phyloP scores from a whole-genome alignment of 1,140 invertebrate genomes.

The Papilio polyxenes region DNA sequence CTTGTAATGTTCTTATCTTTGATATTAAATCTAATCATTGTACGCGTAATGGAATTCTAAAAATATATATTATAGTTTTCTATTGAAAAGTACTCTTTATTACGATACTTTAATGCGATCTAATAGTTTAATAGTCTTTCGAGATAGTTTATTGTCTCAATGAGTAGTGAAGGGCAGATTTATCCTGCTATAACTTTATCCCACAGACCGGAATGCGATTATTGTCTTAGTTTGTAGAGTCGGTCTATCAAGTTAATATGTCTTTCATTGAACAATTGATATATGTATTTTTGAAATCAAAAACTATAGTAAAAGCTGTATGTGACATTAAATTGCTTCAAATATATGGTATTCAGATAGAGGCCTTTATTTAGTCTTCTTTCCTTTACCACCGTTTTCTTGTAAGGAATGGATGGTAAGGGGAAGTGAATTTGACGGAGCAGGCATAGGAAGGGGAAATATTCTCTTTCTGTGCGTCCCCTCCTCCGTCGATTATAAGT shows the following conservation, averaged over 20 bases:
- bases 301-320: too few relatives aligned
- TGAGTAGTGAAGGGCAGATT: background rate
- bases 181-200: background rate
- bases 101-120: background rate
- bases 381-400: too few relatives aligned
- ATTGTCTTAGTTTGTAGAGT: background rate
- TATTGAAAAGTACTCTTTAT: background rate
- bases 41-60: background rate
- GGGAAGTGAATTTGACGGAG: too few relatives aligned
- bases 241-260: background rate
- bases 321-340: too few relatives aligned
- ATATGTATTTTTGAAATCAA: background rate
- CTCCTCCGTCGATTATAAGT: too few relatives aligned
- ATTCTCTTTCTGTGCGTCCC: too few relatives aligned
- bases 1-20: background rate
- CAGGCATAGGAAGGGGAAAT: too few relatives aligned
- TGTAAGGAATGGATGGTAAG: too few relatives aligned
- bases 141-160: constrained; percentile 2
- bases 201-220: background rate
- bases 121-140: background rate
- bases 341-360: too few relatives aligned
- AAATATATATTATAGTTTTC: too few relatives aligned
- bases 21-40: background rate
- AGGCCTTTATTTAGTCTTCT: too few relatives aligned
- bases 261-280: background rate